These are phyloP conservation scores for Crocidura indochinensis DNA, from an alignment of 2,797 vertebrate genomes.

Conservation along the genomic window DNA sequence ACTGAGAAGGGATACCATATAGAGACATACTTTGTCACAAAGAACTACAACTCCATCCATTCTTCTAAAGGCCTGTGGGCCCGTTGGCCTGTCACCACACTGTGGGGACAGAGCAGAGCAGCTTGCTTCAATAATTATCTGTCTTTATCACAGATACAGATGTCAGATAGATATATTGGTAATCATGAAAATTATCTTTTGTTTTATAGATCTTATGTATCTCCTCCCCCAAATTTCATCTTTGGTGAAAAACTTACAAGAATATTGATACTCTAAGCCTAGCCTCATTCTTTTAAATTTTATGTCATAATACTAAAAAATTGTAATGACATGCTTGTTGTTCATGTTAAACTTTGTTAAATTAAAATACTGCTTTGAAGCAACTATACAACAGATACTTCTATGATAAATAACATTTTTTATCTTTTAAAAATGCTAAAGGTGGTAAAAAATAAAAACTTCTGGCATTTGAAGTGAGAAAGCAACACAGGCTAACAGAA, in stretches of 20 bases:
- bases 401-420: conserved; percentile 58
- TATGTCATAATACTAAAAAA: conserved; percentile 62
- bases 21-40: background rate
- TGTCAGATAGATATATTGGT: fast-evolving
- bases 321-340: conserved; percentile 33
- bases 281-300: conserved; percentile 41
- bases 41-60: background rate
- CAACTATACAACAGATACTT: conserved; percentile 18
- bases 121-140: background rate
- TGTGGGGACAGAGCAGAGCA: no score
- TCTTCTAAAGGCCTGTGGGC: background rate
- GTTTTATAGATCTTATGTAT: no score
- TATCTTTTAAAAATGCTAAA: conserved; percentile 46
- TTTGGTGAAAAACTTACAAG: background rate
- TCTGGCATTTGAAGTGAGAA: conserved; percentile 61
- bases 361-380: conserved; percentile 43
- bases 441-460: conserved; percentile 35
- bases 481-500: conserved; percentile 32
- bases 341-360: conserved; percentile 36
- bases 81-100: background rate
- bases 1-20: background rate
- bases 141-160: background rate
- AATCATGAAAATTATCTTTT: background rate
- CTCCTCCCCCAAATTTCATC: no score
- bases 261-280: conserved; percentile 50